A percentile compares a stretch with the other conserved stretches of the same genome.
Evolutionary conservation across 2,888 invertebrate genomes (phyloP).

Genomic region (Philhelius pedissequus): DNA sequence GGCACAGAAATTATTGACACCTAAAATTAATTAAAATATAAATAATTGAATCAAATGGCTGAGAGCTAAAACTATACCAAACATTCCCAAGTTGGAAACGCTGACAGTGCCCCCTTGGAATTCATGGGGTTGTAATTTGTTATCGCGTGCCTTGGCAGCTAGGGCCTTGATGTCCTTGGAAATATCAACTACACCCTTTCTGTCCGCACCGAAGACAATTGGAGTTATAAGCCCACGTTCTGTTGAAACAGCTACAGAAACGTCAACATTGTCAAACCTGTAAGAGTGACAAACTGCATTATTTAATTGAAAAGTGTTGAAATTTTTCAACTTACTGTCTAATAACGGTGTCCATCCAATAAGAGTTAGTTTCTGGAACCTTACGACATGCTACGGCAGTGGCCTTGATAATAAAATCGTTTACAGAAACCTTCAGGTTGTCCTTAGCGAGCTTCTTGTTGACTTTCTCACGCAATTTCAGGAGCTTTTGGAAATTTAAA

Average conservation of each 20-base stretch:
- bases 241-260: constrained; percentile 98
- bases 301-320: not conserved
- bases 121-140: constrained; percentile 94
- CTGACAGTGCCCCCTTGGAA: constrained; percentile 98
- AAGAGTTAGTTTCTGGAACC: constrained; percentile 95
- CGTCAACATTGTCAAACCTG: constrained; percentile 94
- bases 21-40: constrained; percentile 76
- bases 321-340: constrained; percentile 86
- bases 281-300: constrained; percentile 16
- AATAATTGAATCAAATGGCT: not conserved
- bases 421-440: constrained; percentile 92
- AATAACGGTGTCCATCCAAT: constrained; percentile 96
- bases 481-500: constrained; percentile 70
- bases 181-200: constrained; percentile 92
- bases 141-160: constrained; percentile 92
- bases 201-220: constrained; percentile 94
- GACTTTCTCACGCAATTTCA: constrained; percentile 87
- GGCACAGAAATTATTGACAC: constrained; percentile 92
- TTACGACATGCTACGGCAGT: constrained; percentile 92
- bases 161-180: constrained; percentile 88
- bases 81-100: constrained; percentile 97
- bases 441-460: constrained; percentile 90
- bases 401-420: constrained; percentile 97
- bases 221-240: constrained; percentile 97
- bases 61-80: constrained; percentile 80